Conservation (phyloP, 2,113 vertebrate species). For the Sylvicapra grimmia region DNA sequence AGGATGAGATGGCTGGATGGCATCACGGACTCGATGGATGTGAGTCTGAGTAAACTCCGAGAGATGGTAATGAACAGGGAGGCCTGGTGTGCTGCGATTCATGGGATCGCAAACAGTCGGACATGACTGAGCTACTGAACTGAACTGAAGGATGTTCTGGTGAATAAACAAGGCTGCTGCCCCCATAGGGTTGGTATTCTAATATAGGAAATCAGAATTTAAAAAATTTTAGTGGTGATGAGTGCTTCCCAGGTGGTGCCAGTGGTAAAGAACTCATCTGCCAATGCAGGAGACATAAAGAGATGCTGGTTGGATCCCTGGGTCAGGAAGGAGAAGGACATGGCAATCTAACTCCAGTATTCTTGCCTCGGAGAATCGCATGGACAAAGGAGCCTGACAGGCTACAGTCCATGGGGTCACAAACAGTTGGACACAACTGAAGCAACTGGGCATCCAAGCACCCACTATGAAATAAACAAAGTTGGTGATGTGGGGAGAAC, state of each 20-base stretch:
- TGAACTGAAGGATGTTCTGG: too few species aligned
- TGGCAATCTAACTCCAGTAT: background rate
- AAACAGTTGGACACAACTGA: background rate
- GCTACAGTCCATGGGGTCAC: background rate
- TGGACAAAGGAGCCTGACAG: background rate
- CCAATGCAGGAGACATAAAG: background rate
- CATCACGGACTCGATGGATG: too few species aligned
- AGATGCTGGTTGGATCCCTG: background rate
- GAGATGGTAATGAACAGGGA: too few species aligned
- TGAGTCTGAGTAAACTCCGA: too few species aligned
- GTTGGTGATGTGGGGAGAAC: background rate
- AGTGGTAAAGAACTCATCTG: background rate
- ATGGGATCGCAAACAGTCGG: too few species aligned
- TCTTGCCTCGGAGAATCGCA: background rate
- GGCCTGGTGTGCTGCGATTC: too few species aligned
- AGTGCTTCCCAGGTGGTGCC: background rate
- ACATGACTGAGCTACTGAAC: too few species aligned
- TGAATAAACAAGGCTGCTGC: background rate
- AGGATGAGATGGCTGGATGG: too few species aligned
- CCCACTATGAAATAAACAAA: background rate
- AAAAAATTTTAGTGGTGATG: background rate
- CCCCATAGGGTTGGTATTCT: background rate
- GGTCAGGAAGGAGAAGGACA: background rate
- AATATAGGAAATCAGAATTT: background rate
- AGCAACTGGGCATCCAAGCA: background rate